These are phyloP conservation scores for Amblyopsis hoosieri DNA, from an alignment of 2,797 vertebrate genomes.

Conservation along the genomic window DNA sequence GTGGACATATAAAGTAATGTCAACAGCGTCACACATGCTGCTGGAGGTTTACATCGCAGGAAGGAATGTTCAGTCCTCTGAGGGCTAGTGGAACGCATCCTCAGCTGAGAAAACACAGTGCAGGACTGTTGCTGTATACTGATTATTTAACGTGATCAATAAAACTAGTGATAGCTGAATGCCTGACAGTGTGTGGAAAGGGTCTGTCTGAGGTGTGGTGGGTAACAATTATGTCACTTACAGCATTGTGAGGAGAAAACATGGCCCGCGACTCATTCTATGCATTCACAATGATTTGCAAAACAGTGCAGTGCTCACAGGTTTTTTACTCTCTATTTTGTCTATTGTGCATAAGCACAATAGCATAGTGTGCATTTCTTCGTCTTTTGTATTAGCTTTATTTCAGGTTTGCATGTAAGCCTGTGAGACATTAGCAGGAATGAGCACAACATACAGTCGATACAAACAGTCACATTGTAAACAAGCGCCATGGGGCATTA, in stretches of 20 bases:
- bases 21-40: constrained; percentile 62
- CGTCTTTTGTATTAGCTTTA: constrained; percentile 43
- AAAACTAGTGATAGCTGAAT: constrained; percentile 58
- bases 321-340: background rate
- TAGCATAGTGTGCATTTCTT: constrained; percentile 29
- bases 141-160: constrained; percentile 68
- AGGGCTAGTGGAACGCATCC: constrained; percentile 49
- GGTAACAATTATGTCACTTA: constrained; percentile 44
- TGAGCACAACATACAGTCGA: constrained; percentile 43
- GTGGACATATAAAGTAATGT: constrained; percentile 75
- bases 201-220: constrained; percentile 48
- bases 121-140: constrained; percentile 51
- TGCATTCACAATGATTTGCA: background rate
- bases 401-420: constrained; percentile 45
- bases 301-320: background rate
- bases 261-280: background rate
- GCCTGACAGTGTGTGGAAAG: constrained; percentile 55
- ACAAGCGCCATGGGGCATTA: constrained; percentile 66
- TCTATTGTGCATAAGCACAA: constrained; percentile 35
- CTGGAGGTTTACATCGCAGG: constrained; percentile 68
- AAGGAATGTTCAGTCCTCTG: constrained; percentile 60
- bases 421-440: constrained; percentile 57
- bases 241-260: constrained; percentile 12
- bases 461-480: constrained; percentile 45
- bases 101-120: constrained; percentile 81